Percentiles rank a stretch among this genome's conserved stretches.
These are phyloP conservation scores for Zaprionus ghesquierei DNA, from an alignment of 1,140 invertebrate species.

Conservation along the genomic window DNA sequence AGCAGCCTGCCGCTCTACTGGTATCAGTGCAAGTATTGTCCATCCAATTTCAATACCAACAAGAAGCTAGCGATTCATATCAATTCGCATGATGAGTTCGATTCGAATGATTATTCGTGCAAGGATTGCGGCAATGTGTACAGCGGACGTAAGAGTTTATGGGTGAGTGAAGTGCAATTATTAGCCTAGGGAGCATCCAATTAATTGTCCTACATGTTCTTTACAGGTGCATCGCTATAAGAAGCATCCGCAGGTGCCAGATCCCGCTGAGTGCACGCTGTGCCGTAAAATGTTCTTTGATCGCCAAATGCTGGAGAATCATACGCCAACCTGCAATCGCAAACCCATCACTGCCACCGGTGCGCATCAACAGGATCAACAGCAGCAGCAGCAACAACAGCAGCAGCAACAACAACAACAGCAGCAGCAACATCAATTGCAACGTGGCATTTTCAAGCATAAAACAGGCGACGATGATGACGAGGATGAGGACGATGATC, in stretches of 20 bases:
- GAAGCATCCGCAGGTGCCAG: slow-evolving; percentile 80
- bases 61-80: slow-evolving; percentile 82
- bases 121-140: slow-evolving; percentile 82
- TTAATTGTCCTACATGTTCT: neutral
- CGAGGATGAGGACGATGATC: slow-evolving; percentile 63
- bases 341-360: slow-evolving; percentile 73
- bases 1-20: slow-evolving; percentile 62
- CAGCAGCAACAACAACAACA: slow-evolving; percentile 22
- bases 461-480: slow-evolving; percentile 79
- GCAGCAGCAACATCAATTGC: slow-evolving; percentile 11
- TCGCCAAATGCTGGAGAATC: slow-evolving; percentile 78
- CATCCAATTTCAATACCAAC: slow-evolving; percentile 80
- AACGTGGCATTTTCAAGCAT: slow-evolving; percentile 57
- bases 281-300: slow-evolving; percentile 82
- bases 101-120: slow-evolving; percentile 81
- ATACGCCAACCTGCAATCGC: slow-evolving; percentile 78
- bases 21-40: slow-evolving; percentile 82
- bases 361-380: slow-evolving; percentile 57
- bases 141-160: slow-evolving; percentile 80
- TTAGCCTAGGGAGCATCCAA: neutral
- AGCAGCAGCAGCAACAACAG: slow-evolving; percentile 28
- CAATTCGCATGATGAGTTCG: slow-evolving; percentile 81
- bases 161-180: slow-evolving; percentile 51
- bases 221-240: slow-evolving; percentile 80
- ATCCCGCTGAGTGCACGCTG: slow-evolving; percentile 74